Evolutionary conservation across 1,140 invertebrate species (phyloP).

Genomic region (Parasteatoda tepidariorum): DNA sequence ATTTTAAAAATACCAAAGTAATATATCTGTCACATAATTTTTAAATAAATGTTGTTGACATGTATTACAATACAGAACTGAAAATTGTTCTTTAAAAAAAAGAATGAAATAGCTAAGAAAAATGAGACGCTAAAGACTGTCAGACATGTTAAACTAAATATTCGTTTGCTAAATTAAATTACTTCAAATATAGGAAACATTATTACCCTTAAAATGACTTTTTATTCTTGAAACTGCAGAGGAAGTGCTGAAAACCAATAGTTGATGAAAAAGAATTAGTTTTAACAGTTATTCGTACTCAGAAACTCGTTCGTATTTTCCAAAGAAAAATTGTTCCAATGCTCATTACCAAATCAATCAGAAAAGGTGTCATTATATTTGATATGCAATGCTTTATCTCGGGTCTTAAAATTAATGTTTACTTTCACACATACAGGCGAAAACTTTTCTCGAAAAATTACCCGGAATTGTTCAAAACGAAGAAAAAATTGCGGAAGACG

Average conservation of each 20-base stretch:
- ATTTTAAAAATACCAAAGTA: too few relatives aligned
- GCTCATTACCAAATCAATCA: not conserved
- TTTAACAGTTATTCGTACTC: not conserved
- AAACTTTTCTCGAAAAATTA: not conserved
- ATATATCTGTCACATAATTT: too few relatives aligned
- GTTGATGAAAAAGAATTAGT: not conserved
- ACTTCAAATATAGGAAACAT: too few relatives aligned
- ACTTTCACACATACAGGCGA: not conserved
- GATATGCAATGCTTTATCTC: not conserved
- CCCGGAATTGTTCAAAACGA: not conserved
- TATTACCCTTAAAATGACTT: too few relatives aligned
- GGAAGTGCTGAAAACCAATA: not conserved
- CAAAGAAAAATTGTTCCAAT: not conserved
- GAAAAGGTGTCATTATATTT: not conserved
- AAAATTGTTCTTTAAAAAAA: too few relatives aligned
- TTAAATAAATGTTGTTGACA: too few relatives aligned
- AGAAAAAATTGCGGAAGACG: constrained; percentile 14
- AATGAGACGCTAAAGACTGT: too few relatives aligned
- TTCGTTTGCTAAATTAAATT: too few relatives aligned
- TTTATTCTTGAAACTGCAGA: not conserved
- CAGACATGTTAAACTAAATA: too few relatives aligned
- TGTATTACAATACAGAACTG: too few relatives aligned
- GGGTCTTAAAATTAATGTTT: not conserved
- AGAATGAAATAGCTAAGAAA: too few relatives aligned
- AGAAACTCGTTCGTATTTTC: not conserved